Evolutionary conservation across 2,797 vertebrate species (phyloP), one percentile per base, ranked within the genome.

Genomic region (Sebastes steindachneri): DNA sequence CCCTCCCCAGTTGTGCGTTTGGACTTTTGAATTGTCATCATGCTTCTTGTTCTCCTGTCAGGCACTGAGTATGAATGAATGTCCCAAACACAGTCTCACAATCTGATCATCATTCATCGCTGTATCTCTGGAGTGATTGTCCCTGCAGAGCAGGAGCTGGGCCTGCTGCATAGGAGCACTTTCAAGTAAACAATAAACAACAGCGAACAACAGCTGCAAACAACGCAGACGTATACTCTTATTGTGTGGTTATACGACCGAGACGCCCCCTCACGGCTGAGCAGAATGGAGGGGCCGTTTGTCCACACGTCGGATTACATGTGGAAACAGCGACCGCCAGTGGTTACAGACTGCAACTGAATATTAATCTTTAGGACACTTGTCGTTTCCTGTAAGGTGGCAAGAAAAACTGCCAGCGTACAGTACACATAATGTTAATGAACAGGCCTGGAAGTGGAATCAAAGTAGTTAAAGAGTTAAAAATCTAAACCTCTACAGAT

Each of bases 181-280:
- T 88, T 85, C 87, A 88, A 91, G 91, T 91, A 91, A 94, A 93
- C 83, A 83, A 80, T 73, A 84, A 90, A 88, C 87, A 80, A 89
- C 28, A 88, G 67, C 59, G 9, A 84, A 69, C 75, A 35, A 35
- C 75, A 82, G 83, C 82, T 86, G 89, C 82, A 90, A 86, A 86
- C 82, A 75, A 84, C 45, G 84, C 84, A 83, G 80, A 78, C 55
- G 19, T 5, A 41, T 41, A 31, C 80, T 87, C 64, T 59, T 11
- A 45, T 45, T 54, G 68, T 82, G 57, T 62, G 66, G 57, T 85
- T 74, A 75, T 7, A 74, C 83, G 79, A 85, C 88, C 66, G 63
- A 37, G 72, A 73, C 5, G 28, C n/a, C 71, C 29, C 66, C 60
- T 73, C 11, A 0, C 41, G 45, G 70, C 53, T 37, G 55, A 75